Evolutionary conservation across 2,113 vertebrate genomes (phyloP).

Genomic region (Alces alces): DNA sequence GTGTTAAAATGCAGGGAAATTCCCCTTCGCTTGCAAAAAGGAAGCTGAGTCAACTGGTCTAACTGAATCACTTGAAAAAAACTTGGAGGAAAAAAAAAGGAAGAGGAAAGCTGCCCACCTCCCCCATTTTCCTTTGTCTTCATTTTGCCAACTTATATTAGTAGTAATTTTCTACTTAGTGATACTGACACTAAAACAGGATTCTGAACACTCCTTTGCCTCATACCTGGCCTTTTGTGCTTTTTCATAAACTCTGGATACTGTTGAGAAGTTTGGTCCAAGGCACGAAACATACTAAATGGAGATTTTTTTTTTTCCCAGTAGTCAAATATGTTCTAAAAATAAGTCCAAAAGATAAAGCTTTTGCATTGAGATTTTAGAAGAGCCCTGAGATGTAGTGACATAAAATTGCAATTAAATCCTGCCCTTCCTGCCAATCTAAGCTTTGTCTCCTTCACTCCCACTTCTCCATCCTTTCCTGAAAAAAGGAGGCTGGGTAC

Average conservation of each 20-base stretch:
- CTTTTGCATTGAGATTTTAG: not conserved
- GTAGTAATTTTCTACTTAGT: not conserved
- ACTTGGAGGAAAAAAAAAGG: rapidly evolving
- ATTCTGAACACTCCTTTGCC: rapidly evolving
- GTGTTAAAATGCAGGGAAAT: not conserved
- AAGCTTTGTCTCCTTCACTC: not conserved
- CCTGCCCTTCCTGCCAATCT: not conserved
- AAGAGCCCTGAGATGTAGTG: not conserved
- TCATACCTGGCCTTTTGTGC: not conserved
- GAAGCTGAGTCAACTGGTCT: not conserved
- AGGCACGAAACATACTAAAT: not conserved
- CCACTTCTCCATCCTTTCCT: not conserved
- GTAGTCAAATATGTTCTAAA: not conserved
- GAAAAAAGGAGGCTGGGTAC: not conserved
- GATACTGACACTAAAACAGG: not conserved
- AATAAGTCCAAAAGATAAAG: not conserved
- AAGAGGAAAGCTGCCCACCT: not conserved
- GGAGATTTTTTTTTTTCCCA: not conserved
- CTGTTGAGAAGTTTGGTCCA: not conserved
- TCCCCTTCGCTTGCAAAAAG: not conserved
- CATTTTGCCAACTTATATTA: not conserved
- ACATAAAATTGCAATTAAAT: not conserved
- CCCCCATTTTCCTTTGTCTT: not conserved
- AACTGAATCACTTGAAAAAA: not conserved
- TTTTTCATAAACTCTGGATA: not conserved